These are phyloP conservation scores for Dolichomitus sp. DNA, from an alignment of 2,888 invertebrate species.

Conservation along the genomic window DNA sequence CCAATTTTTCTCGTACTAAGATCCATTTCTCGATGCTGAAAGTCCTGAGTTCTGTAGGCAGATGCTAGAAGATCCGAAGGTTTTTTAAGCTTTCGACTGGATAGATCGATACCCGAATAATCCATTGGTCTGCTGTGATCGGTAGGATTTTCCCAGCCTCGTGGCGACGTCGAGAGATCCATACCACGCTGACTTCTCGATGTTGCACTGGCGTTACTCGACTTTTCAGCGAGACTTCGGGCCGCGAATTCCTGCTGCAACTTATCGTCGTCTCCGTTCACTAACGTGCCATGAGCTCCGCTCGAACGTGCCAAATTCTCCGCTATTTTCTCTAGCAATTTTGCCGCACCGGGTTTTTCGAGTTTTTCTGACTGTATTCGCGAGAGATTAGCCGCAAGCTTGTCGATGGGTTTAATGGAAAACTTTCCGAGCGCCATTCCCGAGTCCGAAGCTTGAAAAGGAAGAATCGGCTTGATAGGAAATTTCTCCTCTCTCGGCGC, in stretches of 20 bases:
- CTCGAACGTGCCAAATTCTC: slow-evolving; percentile 83
- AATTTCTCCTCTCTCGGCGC: slow-evolving; percentile 53
- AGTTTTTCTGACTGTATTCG: slow-evolving; percentile 82
- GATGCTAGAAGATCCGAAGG: slow-evolving; percentile 72
- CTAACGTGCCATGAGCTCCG: slow-evolving; percentile 67
- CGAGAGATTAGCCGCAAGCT: slow-evolving; percentile 82
- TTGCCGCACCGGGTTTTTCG: slow-evolving; percentile 72
- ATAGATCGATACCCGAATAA: slow-evolving; percentile 84
- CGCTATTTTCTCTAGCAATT: slow-evolving; percentile 84
- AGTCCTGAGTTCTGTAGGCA: slow-evolving; percentile 75
- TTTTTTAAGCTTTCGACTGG: slow-evolving; percentile 80
- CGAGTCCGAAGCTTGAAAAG: slow-evolving; percentile 44
- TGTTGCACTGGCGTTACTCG: slow-evolving; percentile 37
- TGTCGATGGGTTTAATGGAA: slow-evolving; percentile 82
- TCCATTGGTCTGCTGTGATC: slow-evolving; percentile 80
- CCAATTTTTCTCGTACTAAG: slow-evolving; percentile 80
- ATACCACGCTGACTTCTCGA: slow-evolving; percentile 79
- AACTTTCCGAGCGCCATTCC: slow-evolving; percentile 74
- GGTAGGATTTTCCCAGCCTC: slow-evolving; percentile 78
- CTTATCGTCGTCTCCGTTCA: slow-evolving; percentile 77
- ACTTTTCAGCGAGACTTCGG: slow-evolving; percentile 70
- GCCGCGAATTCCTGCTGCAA: slow-evolving; percentile 72
- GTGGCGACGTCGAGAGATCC: slow-evolving; percentile 81
- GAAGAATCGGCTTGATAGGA: slow-evolving; percentile 23
- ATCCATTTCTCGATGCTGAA: slow-evolving; percentile 84